Conservation (phyloP, 2,797 vertebrate genomes). For the Pelodytes ibericus region DNA sequence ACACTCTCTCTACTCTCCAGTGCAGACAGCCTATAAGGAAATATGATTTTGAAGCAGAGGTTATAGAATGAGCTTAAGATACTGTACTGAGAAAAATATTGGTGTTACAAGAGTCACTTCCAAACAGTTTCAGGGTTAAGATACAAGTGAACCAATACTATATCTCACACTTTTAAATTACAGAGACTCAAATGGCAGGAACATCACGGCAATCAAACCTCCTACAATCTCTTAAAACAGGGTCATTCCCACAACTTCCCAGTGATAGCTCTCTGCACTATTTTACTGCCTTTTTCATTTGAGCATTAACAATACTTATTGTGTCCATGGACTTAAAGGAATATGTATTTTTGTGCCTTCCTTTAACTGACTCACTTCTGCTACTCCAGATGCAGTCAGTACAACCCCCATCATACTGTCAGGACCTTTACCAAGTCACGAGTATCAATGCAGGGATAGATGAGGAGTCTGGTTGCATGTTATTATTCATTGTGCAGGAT, state of each 20-base stretch:
- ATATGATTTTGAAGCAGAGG: no score
- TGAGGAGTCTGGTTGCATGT: no score
- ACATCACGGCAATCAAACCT: background rate
- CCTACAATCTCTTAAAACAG: background rate
- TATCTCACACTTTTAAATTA: background rate
- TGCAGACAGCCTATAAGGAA: no score
- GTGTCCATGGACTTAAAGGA: background rate
- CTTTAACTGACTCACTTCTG: no score
- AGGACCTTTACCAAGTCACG: no score
- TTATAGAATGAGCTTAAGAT: background rate
- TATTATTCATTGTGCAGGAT: no score
- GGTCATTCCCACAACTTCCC: constrained; percentile 17
- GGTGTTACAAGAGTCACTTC: constrained; percentile 1
- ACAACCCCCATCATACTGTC: no score
- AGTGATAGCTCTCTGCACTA: constrained; percentile 4
- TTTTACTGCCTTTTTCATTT: constrained; percentile 21
- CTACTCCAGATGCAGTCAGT: no score
- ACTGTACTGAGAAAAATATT: constrained; percentile 7
- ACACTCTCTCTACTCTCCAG: no score
- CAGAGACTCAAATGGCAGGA: constrained; percentile 15
- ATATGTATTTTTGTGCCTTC: no score
- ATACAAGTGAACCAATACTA: constrained; percentile 1
- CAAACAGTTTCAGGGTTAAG: constrained; percentile 1
- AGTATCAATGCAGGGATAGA: no score
- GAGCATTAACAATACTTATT: constrained; percentile 15